phyloP scores from a whole-genome alignment of 53 echinoderm and acorn worm species.

The Antedon mediterranea region DNA sequence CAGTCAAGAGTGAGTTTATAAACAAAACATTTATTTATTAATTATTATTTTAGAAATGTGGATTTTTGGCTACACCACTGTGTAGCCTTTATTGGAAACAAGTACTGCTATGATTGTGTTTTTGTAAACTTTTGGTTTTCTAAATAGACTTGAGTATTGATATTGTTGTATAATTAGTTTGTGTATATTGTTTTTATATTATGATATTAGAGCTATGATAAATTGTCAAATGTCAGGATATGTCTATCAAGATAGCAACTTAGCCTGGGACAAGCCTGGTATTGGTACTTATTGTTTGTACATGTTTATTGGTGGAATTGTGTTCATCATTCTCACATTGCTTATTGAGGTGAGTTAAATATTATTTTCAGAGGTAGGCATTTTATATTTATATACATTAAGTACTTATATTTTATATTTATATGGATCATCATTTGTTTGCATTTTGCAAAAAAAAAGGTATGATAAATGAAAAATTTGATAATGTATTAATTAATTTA shows the following conservation, averaged over 20 bases:
- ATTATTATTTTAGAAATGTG: no score
- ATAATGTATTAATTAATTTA: no score
- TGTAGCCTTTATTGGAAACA: no score
- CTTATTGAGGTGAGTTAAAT: slow-evolving; percentile 54
- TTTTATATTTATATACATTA: no score
- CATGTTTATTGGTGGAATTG: slow-evolving; percentile 42
- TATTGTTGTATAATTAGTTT: no score
- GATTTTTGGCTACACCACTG: no score
- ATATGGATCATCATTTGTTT: no score
- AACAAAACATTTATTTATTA: no score
- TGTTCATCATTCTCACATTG: slow-evolving; percentile 54
- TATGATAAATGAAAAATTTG: no score
- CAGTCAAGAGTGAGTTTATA: slow-evolving; percentile 54
- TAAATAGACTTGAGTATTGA: background rate
- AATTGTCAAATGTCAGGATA: slow-evolving; percentile 37
- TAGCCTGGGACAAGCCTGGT: slow-evolving; percentile 72
- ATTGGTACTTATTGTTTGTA: slow-evolving; percentile 50
- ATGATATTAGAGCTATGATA: slow-evolving; percentile 24
- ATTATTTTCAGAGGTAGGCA: no score
- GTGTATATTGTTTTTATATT: background rate
- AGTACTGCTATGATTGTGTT: background rate
- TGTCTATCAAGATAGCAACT: slow-evolving; percentile 49
- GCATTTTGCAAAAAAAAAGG: no score
- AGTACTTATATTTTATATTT: no score
- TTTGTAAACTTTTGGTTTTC: background rate